A percentile compares a stretch with the other conserved stretches of the same genome.
Conservation (phyloP, 2,113 vertebrate genomes). For the Zeus faber region DNA sequence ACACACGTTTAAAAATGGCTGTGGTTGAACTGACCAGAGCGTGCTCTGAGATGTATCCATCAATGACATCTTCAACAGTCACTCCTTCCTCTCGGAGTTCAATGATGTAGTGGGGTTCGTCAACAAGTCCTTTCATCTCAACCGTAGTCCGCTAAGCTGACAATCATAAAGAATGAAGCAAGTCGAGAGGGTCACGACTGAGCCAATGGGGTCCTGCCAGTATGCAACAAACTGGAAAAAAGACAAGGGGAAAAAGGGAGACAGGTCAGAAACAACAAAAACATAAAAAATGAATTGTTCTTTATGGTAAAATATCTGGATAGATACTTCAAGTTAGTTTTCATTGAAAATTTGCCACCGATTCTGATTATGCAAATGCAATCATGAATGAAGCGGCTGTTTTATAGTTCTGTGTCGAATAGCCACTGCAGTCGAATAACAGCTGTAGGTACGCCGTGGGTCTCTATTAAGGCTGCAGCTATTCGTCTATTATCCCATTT, state of each 20-base stretch:
- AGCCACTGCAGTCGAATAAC: no score
- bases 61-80: slow-evolving; percentile 90
- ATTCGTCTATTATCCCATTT: no score
- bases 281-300: not conserved
- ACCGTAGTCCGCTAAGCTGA: slow-evolving; percentile 97
- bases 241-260: not conserved
- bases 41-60: slow-evolving; percentile 93
- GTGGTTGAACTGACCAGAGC: slow-evolving; percentile 87
- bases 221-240: slow-evolving; percentile 96
- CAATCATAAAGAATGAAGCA: slow-evolving; percentile 96
- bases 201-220: slow-evolving; percentile 94
- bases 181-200: slow-evolving; percentile 82
- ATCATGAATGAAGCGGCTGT: no score
- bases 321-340: no score
- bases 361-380: no score
- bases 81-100: slow-evolving; percentile 91
- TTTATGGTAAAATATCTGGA: no score
- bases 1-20: no score
- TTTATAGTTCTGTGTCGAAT: no score
- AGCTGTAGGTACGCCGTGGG: no score
- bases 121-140: slow-evolving; percentile 99
- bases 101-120: slow-evolving; percentile 92
- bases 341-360: no score
- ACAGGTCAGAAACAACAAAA: not conserved
- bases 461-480: no score